phyloP scores from a whole-genome alignment of 2,113 vertebrate species.

The Herpailurus yagouaroundi region DNA sequence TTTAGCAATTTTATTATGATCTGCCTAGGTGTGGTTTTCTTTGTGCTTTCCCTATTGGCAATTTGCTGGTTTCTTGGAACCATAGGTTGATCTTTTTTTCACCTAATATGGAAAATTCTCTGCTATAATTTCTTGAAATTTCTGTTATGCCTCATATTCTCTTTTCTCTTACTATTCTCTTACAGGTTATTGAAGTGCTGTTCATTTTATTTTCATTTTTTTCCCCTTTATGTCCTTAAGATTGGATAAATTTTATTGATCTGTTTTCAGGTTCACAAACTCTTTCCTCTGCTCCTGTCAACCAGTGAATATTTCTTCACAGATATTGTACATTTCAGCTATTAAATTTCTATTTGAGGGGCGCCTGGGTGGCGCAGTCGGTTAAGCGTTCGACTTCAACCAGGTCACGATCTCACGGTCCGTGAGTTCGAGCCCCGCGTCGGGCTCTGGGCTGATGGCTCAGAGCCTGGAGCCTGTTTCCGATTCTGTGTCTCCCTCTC shows the following conservation, averaged over 20 bases:
- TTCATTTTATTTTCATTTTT: background rate
- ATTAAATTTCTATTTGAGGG: background rate
- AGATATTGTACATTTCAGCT: background rate
- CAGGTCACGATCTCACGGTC: no score
- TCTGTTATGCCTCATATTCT: conserved; percentile 21
- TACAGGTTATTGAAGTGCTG: background rate
- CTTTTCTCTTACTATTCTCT: background rate
- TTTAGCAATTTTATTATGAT: background rate
- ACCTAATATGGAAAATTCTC: background rate
- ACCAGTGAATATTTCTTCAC: background rate
- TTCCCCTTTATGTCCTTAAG: background rate
- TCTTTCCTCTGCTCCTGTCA: background rate
- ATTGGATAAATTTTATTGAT: background rate
- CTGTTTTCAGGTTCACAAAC: background rate
- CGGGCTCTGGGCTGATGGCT: no score
- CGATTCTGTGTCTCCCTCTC: no score
- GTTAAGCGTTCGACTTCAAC: no score
- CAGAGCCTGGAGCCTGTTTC: no score
- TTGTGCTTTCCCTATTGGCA: background rate
- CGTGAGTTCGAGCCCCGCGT: no score
- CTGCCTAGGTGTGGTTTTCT: background rate
- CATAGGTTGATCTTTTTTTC: background rate
- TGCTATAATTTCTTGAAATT: conserved; percentile 2
- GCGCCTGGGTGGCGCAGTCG: no score
- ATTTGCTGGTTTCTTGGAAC: background rate